Base-by-base conservation (phyloP, 2,113 vertebrate genomes). In the Mungos mungo region DNA sequence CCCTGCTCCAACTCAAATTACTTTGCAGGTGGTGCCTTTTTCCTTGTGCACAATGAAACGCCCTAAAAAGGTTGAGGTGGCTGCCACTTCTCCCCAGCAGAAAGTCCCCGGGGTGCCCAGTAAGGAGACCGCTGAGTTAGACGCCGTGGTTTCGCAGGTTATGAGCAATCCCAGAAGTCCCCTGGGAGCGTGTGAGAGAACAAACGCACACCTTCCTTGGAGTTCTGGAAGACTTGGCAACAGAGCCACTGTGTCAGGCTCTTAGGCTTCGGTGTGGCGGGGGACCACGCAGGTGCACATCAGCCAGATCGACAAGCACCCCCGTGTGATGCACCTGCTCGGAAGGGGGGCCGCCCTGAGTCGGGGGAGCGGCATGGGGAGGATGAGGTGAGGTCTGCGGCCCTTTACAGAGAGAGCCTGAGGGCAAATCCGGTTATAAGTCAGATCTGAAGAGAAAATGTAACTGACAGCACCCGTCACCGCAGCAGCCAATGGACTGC, bases 161-260 rank as follows among this genome's bases (percentile, higher is more conserved):
- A 3, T 18, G 19, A 33, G 38, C 21, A 29, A 13, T 19, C 47
- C 77, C 9, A 69, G 45, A 45, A 41, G 14, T 45, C 87, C 52
- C 57, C 76, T 63, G 12, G 52, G 54, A 54, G 14, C 3, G 1
- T 38, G 18, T 11, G 18, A 63, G 38, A 31, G n/a, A 52, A 79
- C 1, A 9, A 29, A 38, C 14, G 72, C 2, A 0, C n/a, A 41
- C n/a, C 27, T 14, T 10, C 15, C 2, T 1, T 0, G 57, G 16
- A 33, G 54, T 74, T 83, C 93, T 80, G 33, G 45, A 76, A 93
- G 38, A 93, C 35, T 76, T 66, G 50, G 4, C n/a, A 47, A 14
- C 27, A 71, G 66, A 35, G 19, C 5, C 7, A 33, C 31, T 33
- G 3, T 19, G 15, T 0, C 54, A 35, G 52, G 38, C 18, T 1